A percentile compares a stretch with the other conserved stretches of the same genome.
These are phyloP conservation scores for Ischnura elegans DNA, from an alignment of 2,888 invertebrate species.

Conservation along the genomic window DNA sequence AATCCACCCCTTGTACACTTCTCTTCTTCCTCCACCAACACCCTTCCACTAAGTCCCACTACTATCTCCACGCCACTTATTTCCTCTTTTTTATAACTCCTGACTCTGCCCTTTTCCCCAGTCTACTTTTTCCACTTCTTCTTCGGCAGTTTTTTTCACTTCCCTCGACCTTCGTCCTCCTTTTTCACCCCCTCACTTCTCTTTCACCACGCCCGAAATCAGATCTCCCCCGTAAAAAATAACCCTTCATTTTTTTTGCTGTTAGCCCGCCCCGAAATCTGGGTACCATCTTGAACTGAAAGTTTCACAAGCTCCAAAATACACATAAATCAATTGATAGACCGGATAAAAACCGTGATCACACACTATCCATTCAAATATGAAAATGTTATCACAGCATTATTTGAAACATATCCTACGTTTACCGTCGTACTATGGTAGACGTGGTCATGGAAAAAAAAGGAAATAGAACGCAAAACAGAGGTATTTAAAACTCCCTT, in stretches of 20 bases:
- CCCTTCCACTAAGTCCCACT: background rate
- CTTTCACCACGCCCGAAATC: background rate
- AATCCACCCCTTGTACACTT: background rate
- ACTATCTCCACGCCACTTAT: background rate
- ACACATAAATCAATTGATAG: too few species aligned
- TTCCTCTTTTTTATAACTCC: slow-evolving; percentile 52
- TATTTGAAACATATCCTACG: too few species aligned
- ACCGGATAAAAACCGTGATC: too few species aligned
- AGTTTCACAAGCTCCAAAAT: too few species aligned
- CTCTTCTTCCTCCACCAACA: background rate
- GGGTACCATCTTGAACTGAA: too few species aligned
- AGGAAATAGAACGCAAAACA: too few species aligned
- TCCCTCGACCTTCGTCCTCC: background rate
- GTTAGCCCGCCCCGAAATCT: too few species aligned
- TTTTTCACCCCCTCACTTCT: background rate
- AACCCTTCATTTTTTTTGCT: slow-evolving; percentile 32
- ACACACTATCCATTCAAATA: too few species aligned
- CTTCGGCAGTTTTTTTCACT: background rate
- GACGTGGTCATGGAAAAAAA: too few species aligned
- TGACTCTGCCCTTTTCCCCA: slow-evolving; percentile 30
- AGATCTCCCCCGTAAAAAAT: slow-evolving; percentile 14
- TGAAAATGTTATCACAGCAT: too few species aligned
- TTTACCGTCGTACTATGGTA: too few species aligned
- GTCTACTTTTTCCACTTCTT: background rate
- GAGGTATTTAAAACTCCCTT: too few species aligned